phyloP scores from a whole-genome alignment of 2,797 vertebrate species.

The Acridotheres tristis region DNA sequence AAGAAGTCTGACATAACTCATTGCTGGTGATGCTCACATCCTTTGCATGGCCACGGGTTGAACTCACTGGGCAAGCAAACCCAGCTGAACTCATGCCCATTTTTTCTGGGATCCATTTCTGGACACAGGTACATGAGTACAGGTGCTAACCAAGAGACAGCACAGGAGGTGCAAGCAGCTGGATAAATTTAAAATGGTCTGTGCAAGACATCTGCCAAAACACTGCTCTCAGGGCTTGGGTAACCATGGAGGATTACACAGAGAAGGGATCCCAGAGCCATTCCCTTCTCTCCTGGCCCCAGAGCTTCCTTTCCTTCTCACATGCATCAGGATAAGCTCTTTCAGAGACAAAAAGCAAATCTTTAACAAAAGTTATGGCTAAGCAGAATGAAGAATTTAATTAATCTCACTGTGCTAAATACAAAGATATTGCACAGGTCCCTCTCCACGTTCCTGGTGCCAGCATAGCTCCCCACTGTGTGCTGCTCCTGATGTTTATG shows the following conservation, averaged over 20 bases:
- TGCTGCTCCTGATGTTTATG: background rate
- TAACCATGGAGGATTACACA: background rate
- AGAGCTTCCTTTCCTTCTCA: background rate
- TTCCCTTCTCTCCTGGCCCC: background rate
- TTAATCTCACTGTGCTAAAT: background rate
- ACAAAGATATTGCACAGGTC: background rate
- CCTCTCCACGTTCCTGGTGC: background rate
- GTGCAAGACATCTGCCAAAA: rapidly evolving
- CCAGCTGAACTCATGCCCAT: background rate
- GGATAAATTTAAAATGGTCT: background rate
- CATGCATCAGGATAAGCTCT: background rate
- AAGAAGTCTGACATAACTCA: rapidly evolving
- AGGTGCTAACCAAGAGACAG: background rate
- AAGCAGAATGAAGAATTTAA: background rate
- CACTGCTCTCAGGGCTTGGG: background rate
- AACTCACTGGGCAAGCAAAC: background rate
- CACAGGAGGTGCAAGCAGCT: background rate
- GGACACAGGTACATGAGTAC: background rate
- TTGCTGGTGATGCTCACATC: background rate
- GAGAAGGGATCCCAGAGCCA: background rate
- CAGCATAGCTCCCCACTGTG: background rate
- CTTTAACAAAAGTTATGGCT: background rate
- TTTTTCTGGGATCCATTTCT: background rate
- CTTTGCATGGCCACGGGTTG: rapidly evolving
- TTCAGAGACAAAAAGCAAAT: background rate